These are phyloP conservation scores for Achroia grisella DNA, from an alignment of 1,140 invertebrate genomes.

Conservation along the genomic window DNA sequence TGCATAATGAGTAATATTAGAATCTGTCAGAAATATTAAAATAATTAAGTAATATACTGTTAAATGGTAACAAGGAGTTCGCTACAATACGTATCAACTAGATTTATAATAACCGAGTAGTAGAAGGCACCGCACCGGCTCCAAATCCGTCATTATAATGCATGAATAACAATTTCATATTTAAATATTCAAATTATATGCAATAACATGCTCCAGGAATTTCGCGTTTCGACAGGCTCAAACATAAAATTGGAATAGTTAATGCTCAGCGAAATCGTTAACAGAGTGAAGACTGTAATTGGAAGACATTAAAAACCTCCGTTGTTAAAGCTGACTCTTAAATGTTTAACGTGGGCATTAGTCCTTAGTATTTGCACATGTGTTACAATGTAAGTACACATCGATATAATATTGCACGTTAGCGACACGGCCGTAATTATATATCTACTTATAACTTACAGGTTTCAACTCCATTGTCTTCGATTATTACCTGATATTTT, in stretches of 20 bases:
- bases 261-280: constrained; percentile 64
- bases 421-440: constrained; percentile 8
- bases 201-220: constrained; percentile 24
- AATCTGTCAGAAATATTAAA: too few species aligned
- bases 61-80: too few species aligned
- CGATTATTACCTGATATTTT: constrained; percentile 5
- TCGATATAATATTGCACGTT: constrained; percentile 14
- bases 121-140: neutral
- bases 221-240: constrained; percentile 42
- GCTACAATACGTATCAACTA: too few species aligned
- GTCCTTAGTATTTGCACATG: constrained; percentile 54
- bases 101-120: too few species aligned
- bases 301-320: constrained; percentile 65
- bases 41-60: too few species aligned
- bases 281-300: constrained; percentile 64
- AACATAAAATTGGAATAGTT: constrained; percentile 70
- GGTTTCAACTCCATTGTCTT: constrained; percentile 5
- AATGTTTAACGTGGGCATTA: constrained; percentile 63
- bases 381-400: constrained; percentile 46
- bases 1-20: too few species aligned
- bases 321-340: constrained; percentile 66
- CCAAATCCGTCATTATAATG: neutral
- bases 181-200: neutral
- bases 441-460: constrained; percentile 13
- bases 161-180: neutral